Evolutionary conservation across 1,140 invertebrate genomes (phyloP), one percentile per base, ranked within the genome.

Genomic region (Heliothis virescens): DNA sequence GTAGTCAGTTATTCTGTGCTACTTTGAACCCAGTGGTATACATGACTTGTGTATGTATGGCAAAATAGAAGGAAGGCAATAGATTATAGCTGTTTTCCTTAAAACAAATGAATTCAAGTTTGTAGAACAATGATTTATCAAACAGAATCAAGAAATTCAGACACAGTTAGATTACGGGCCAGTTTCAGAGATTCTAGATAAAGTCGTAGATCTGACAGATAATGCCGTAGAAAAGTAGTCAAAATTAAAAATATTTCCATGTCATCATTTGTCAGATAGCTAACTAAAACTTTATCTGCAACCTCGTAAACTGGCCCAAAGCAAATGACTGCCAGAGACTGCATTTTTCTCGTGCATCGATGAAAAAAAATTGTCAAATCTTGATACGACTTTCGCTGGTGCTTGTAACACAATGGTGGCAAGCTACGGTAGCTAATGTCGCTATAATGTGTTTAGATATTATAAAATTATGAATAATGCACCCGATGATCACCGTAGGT

Each of bases 401-500:
- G 41, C 47, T 18, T 13, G 34, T 26, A 59, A 59, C 63, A 48
- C 41, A 48, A 48, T 18, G 34, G 48, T 65, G 16, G 10, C 4
- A 16, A 65, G n/a, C 34, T 18, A 47, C 3, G 9, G 41, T 13
- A 11, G 63, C 63, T 65, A 65, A 65, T 65, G 41, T 16, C n/a
- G 47, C 10, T 48, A 48, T 65, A 65, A 65, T 65, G 63, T 47
- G 41, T 21, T 65, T 12, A 65, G 63, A 48, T 48, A 65, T 65
- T 65, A 26, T 26, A 48, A 48, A 65, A 48, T 65, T 65, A 65
- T 65, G 63, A 65, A 65, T 65, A 65, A 65, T 65, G 63, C 0
- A n/a, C 15, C 47, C 10, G 34, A 48, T 11, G 63, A 65, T 65
- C 18, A 48, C n/a, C 47, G 29, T 29, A 55, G 9, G 9, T 16